Evolutionary conservation across 2,888 invertebrate species (phyloP).

Genomic region (Odontocerum albicorne): DNA sequence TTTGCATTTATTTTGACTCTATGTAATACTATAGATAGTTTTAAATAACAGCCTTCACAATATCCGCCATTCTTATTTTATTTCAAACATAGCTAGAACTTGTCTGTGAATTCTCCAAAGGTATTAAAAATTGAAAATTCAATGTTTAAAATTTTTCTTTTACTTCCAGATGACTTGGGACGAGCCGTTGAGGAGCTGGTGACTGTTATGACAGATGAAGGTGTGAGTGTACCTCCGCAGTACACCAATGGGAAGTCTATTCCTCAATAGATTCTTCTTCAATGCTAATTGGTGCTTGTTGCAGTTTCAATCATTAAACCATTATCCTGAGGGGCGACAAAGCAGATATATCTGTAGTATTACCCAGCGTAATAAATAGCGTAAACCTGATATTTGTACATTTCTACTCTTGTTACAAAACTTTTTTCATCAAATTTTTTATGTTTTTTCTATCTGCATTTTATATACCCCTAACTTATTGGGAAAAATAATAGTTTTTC

Average conservation of each 20-base stretch:
- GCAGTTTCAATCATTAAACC: slow-evolving; percentile 18
- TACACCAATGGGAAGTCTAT: slow-evolving; percentile 54
- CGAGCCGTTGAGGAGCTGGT: slow-evolving; percentile 87
- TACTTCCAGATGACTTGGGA: slow-evolving; percentile 74
- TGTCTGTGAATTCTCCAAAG: no score
- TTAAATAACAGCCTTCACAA: no score
- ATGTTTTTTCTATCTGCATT: slow-evolving; percentile 25
- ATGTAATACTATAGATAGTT: no score
- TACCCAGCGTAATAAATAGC: neutral
- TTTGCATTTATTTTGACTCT: no score
- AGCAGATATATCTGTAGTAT: slow-evolving; percentile 13
- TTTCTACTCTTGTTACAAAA: slow-evolving; percentile 28
- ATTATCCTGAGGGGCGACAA: neutral
- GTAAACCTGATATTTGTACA: slow-evolving; percentile 23
- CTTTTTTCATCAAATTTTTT: slow-evolving; percentile 21
- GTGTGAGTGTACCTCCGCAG: slow-evolving; percentile 52
- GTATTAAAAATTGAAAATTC: no score
- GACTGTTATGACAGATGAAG: slow-evolving; percentile 85
- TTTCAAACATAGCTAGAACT: no score
- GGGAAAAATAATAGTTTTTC: slow-evolving; percentile 22
- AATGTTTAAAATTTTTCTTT: no score
- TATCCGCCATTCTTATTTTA: no score
- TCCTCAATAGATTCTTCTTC: slow-evolving; percentile 33
- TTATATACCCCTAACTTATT: slow-evolving; percentile 8
- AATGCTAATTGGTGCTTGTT: slow-evolving; percentile 32